Evolutionary conservation across 2,888 invertebrate genomes (phyloP), one percentile per base, ranked within the genome.

Genomic region (Cosmopolites sordidus): DNA sequence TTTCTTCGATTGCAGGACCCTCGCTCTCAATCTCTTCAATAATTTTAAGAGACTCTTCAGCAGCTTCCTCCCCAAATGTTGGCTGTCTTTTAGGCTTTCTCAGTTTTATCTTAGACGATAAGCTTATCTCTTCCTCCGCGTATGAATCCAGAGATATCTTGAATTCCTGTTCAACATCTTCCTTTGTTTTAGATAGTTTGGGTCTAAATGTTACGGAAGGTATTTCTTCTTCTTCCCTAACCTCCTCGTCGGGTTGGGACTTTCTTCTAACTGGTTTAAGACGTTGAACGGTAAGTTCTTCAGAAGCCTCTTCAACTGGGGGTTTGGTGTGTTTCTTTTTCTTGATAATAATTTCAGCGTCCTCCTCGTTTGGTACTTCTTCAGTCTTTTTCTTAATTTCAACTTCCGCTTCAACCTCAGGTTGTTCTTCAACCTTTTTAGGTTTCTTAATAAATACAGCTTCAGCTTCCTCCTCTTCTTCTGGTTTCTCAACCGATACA

Each of bases 81-180:
- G 83, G 81, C 47, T 84, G 84, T 15, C 50, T 46, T 59, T 83
- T 83, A 48, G 80, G 83, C 65, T 86, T 87, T 69, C 86, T 89
- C 5, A 91, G 66, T 73, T 86, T 87, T 0, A 91, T 84, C 73
- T 88, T 90, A 52, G 89, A 87, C 2, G 87, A 84, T 85, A 91
- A 86, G 6, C 89, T 88, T 62, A 91, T 86, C 75, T 91, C 89
- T 77, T 91, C 91, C 75, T 90, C 91, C 33, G 89, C 89, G 69
- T 91, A 91, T 0, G 88, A 87, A 73, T 91, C 87, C 56, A 91
- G 74, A 9, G 87, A 86, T 60, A 92, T 90, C 72, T 87, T 90
- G 69, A 92, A 92, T 74, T 92, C 92, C 75, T 92, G 92, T 68
- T 92, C 91, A 11, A 92, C 88, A 64, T 90, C 88, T 77, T 91